Conservation (phyloP, 2,797 vertebrate genomes). For the Sebastiscus albofasciatus region DNA sequence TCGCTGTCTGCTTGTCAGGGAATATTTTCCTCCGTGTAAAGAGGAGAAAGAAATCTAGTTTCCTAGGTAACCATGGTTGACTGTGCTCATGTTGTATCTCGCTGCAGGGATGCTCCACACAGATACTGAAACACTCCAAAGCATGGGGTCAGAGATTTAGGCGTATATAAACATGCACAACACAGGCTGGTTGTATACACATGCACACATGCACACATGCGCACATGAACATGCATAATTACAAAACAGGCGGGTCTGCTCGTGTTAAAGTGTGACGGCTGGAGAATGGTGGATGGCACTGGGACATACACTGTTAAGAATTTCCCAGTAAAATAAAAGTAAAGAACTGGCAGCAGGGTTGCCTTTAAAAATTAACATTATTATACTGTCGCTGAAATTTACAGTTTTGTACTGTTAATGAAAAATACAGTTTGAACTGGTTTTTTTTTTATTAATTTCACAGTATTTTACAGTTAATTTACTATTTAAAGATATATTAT, state of each 20-base stretch:
- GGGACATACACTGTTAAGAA: neutral
- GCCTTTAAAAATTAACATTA: too few relatives aligned
- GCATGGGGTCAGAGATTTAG: slow-evolving; percentile 22
- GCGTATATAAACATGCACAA: neutral
- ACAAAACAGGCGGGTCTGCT: neutral
- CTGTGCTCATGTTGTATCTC: slow-evolving; percentile 39
- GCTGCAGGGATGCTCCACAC: slow-evolving; percentile 52
- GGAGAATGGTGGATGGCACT: slow-evolving; percentile 15
- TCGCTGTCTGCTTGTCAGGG: slow-evolving; percentile 18
- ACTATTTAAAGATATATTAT: too few relatives aligned
- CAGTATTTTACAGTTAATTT: too few relatives aligned
- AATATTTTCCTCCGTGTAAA: slow-evolving; percentile 19
- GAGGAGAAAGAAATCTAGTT: slow-evolving; percentile 74
- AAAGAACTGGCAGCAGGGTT: too few relatives aligned
- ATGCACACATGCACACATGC: neutral
- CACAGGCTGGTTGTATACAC: neutral
- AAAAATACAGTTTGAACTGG: too few relatives aligned
- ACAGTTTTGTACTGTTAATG: too few relatives aligned
- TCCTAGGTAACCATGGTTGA: slow-evolving; percentile 82
- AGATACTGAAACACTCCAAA: slow-evolving; percentile 28
- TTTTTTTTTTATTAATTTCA: too few relatives aligned
- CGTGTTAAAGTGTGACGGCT: neutral
- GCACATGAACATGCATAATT: neutral
- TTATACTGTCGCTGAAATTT: too few relatives aligned
- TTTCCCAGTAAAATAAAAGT: too few relatives aligned